Evolutionary conservation across 2,797 vertebrate genomes (phyloP).

Genomic region (Arrhamphus sclerolepis): DNA sequence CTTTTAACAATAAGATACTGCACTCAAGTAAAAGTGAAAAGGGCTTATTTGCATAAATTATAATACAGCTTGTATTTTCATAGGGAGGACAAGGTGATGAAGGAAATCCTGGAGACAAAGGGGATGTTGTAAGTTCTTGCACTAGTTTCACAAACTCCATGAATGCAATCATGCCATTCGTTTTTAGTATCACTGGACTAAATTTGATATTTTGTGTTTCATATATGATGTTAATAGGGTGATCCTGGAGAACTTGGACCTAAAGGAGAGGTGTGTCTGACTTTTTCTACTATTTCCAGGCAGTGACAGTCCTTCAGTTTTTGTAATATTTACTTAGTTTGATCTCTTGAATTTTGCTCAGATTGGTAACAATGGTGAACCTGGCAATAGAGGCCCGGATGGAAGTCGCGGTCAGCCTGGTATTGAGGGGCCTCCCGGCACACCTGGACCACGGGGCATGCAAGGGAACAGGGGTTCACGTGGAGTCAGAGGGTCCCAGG

Average conservation of each 20-base stretch:
- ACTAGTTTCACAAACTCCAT: neutral
- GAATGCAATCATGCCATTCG: neutral
- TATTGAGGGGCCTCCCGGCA: slow-evolving; percentile 88
- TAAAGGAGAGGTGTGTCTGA: slow-evolving; percentile 91
- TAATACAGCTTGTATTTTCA: slow-evolving; percentile 36
- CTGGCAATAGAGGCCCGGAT: slow-evolving; percentile 89
- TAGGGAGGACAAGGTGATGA: slow-evolving; percentile 92
- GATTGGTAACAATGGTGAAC: slow-evolving; percentile 89
- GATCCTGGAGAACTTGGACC: slow-evolving; percentile 87
- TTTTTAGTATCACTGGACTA: slow-evolving; percentile 3
- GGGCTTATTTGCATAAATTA: slow-evolving; percentile 24
- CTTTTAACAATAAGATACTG: neutral
- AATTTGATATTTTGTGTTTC: slow-evolving; percentile 25
- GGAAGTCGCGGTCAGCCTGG: slow-evolving; percentile 91
- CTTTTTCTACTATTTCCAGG: slow-evolving; percentile 1
- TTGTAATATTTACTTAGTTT: slow-evolving; percentile 17
- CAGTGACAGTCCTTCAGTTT: neutral
- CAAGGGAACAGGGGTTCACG: slow-evolving; percentile 91
- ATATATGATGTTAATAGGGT: slow-evolving; percentile 80
- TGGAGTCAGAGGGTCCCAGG: slow-evolving; percentile 90
- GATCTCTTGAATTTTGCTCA: slow-evolving; percentile 54
- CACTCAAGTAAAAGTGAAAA: slow-evolving; percentile 20
- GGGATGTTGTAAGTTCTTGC: slow-evolving; percentile 86
- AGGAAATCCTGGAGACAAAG: slow-evolving; percentile 91
- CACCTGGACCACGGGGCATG: slow-evolving; percentile 90